Evolutionary conservation across 2,113 vertebrate species (phyloP), one percentile per base, ranked within the genome.

Genomic region (Collichthys lucidus): DNA sequence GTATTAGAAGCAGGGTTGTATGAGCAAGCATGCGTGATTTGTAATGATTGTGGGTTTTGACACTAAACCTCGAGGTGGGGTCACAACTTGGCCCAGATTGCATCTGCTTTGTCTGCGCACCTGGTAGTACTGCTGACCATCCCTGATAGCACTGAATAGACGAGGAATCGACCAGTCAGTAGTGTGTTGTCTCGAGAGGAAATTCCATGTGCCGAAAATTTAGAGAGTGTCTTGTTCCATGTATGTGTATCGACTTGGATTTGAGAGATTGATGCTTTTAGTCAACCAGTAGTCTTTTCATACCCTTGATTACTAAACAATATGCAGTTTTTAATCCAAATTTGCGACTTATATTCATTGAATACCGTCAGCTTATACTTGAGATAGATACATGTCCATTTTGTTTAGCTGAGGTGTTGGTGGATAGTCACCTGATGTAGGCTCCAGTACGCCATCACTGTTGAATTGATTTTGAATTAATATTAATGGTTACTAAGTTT

Each of bases 311-410:
- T 47, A 50, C 47, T 49, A 31, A 74, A 76, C 7, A 61, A 14
- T 61, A 71, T 82, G 77, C 60, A 65, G 66, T 74, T 91, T 89
- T 88, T 92, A 85, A 88, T 77, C 11, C 9, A 56, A 52, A 78
- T 82, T 22, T 22, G 60, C 65, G 61, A 44, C 66, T 64, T 60
- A 64, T 72, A 29, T 22, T 77, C 11, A 67, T 53, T 4, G 29
- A 63, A 22, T 55, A 74, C 11, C 42, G 6, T 72, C 70, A 61
- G 24, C 59, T 66, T 57, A 56, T 42, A 60, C 19, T 55, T 52
- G 44, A 59, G 19, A 57, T 56, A 77, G 19, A 57, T 56, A 77
- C 2, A 42, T 69, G 65, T 50, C 6, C 17, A 17, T 57, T 70
- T 35, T 60, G 53, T 60, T 50, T 22, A 49, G 66, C 24, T 72